These are phyloP conservation scores for Hydrozoanthus tunicans DNA, from an alignment of 64 coral and sea anemone genomes.

Conservation along the genomic window DNA sequence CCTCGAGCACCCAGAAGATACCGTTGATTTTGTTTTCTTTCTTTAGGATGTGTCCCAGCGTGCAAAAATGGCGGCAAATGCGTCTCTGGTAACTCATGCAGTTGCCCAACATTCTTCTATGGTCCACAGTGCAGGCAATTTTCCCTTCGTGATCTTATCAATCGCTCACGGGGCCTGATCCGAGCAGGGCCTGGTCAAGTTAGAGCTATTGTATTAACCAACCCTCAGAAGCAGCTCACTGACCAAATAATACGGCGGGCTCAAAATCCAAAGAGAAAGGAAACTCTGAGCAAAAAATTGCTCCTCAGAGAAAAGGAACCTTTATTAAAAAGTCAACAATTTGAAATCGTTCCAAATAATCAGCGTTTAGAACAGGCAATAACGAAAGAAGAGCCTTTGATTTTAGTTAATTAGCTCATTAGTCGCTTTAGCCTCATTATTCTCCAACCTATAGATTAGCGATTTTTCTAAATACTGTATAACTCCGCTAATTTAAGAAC, in stretches of 20 bases:
- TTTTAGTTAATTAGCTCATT: neutral
- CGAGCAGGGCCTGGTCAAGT: slow-evolving; percentile 30
- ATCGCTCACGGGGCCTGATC: slow-evolving; percentile 24
- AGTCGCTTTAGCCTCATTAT: too few relatives aligned
- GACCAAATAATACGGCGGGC: slow-evolving; percentile 22
- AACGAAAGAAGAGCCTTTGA: slow-evolving; percentile 10
- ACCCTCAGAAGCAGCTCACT: neutral
- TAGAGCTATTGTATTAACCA: slow-evolving; percentile 29
- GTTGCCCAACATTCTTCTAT: slow-evolving; percentile 66
- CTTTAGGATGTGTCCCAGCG: slow-evolving; percentile 53
- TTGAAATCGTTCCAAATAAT: slow-evolving; percentile 19
- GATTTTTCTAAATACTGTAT: too few relatives aligned
- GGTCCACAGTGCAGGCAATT: slow-evolving; percentile 64
- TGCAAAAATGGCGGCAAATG: slow-evolving; percentile 86
- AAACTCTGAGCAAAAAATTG: neutral
- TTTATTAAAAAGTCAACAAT: slow-evolving; percentile 7
- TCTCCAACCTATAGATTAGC: too few relatives aligned
- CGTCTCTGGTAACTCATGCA: slow-evolving; percentile 47
- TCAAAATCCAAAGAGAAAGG: slow-evolving; percentile 19
- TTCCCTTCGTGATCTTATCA: slow-evolving; percentile 69
- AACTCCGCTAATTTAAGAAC: too few relatives aligned
- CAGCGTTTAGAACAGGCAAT: neutral
- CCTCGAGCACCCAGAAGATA: too few relatives aligned
- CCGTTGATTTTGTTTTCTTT: neutral
- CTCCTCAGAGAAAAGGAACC: neutral